Evolutionary conservation across 2,113 vertebrate species (phyloP), one percentile per base, ranked within the genome.

Genomic region (Polypterus senegalus): DNA sequence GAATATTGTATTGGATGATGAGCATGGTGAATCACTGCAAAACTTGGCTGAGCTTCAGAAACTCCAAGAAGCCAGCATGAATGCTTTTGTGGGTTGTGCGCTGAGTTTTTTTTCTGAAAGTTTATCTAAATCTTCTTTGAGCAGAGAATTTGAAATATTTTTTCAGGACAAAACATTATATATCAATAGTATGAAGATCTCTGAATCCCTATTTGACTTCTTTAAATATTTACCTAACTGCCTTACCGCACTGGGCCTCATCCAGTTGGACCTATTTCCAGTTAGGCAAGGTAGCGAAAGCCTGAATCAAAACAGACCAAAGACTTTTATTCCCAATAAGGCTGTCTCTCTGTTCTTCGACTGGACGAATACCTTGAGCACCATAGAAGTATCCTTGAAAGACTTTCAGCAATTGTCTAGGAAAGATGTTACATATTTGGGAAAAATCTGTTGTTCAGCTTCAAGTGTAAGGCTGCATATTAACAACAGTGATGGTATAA

Each of bases 391-490:
- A 9, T 73, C 67, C 2, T 67, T 80, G 43, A 60, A 61, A 51
- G 66, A 77, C 52, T 77, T 77, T 61, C 63, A 65, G 57, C 67
- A 60, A 56, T 63, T 80, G 62, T 70, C 67, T 56, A 76, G 69
- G 47, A 43, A 43, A 54, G 77, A 79, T 49, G 66, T 77, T 49
- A 78, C 67, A 27, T 72, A 74, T 8, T 66, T 78, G 56, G 78
- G 68, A 2, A 83, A 80, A 69, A 79, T 80, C 57, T 70, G 74
- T 58, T 79, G 71, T 47, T 77, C 73, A 0, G 77, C 74, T 54
- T 11, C 6, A 4, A 61, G 61, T 54, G 72, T 83, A 58, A 66
- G 64, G 4, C 5, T 81, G 53, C 48, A 46, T 6, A 51, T 81
- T 43, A 79, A 65, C 60, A 73, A 62, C 5, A 75, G 73, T 9